These are phyloP conservation scores for Syngnathus rostellatus DNA, from an alignment of 2,797 vertebrate species.

Conservation along the genomic window DNA sequence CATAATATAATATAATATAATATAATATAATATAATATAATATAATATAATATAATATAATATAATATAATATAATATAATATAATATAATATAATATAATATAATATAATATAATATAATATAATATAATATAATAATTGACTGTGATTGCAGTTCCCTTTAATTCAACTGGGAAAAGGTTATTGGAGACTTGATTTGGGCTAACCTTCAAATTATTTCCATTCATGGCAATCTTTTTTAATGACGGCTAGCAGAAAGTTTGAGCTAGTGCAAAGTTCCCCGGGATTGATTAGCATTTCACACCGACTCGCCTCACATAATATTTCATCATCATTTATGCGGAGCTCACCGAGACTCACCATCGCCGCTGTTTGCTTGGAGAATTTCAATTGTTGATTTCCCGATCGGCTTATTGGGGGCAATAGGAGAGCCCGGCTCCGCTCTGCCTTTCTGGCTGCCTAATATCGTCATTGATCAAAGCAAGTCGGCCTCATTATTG, in stretches of 20 bases:
- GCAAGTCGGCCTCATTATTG: neutral
- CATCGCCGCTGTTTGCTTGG: neutral
- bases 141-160: neutral
- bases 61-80: too few species aligned
- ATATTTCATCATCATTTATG: slow-evolving; percentile 2
- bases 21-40: too few species aligned
- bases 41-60: too few species aligned
- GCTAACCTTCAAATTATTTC: neutral
- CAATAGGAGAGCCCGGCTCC: neutral
- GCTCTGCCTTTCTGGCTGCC: neutral
- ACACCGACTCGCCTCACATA: neutral
- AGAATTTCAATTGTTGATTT: slow-evolving; percentile 4
- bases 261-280: neutral
- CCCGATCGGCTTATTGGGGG: neutral
- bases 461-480: slow-evolving; percentile 1
- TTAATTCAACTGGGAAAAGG: neutral
- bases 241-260: neutral
- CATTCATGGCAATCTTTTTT: neutral
- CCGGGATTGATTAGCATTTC: neutral
- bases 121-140: neutral
- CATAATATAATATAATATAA: too few species aligned
- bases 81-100: too few species aligned
- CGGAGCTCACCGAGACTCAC: neutral
- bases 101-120: too few species aligned
- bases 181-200: neutral